Conservation (phyloP, 2,113 vertebrate genomes). For the Nestor notabilis region DNA sequence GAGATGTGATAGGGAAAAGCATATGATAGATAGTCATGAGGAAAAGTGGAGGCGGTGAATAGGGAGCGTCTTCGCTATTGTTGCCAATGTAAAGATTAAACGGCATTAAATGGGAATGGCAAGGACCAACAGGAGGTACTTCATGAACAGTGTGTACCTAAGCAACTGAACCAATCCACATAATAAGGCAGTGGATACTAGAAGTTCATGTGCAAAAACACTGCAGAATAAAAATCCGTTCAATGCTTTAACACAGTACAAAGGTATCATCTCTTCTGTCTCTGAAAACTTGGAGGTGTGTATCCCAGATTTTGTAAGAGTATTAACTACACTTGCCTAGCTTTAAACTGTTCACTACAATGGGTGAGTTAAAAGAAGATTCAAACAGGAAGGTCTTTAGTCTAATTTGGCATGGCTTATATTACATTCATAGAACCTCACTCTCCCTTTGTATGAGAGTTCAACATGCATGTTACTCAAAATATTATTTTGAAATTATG, state of each 20-base stretch:
- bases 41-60: neutral
- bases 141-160: neutral
- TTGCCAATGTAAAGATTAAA: neutral
- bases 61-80: neutral
- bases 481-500: constrained; percentile 2
- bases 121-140: neutral
- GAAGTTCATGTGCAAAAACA: neutral
- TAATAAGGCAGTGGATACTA: neutral
- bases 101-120: neutral
- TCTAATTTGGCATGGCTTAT: neutral
- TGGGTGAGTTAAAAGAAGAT: neutral
- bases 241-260: neutral
- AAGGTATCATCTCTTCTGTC: neutral
- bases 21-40: neutral
- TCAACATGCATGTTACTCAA: neutral
- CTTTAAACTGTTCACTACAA: neutral
- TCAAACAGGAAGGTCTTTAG: neutral
- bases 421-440: neutral
- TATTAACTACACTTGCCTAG: neutral
- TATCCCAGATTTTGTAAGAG: neutral
- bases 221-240: neutral
- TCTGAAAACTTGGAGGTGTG: neutral
- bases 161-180: neutral
- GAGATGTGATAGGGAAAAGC: neutral
- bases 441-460: neutral